These are phyloP conservation scores for Salvelinus fontinalis DNA, from an alignment of 2,113 vertebrate species.

Conservation along the genomic window DNA sequence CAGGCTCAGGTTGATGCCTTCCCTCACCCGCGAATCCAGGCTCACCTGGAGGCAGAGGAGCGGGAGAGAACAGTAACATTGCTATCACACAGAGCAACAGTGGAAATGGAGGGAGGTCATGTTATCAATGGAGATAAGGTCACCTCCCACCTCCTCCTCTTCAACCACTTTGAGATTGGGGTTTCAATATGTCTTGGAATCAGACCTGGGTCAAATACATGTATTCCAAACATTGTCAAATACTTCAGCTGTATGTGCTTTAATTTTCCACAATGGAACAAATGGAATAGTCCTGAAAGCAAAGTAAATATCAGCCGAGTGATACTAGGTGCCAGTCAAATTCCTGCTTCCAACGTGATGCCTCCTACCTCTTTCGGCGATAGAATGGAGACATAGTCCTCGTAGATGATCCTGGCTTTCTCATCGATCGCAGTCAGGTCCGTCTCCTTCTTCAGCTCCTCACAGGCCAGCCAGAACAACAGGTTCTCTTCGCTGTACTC, in stretches of 20 bases:
- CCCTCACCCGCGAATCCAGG: conserved; percentile 93
- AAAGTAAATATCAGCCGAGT: no score
- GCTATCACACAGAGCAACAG: background rate
- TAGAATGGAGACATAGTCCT: conserved; percentile 98
- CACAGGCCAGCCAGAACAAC: conserved; percentile 97
- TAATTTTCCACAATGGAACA: no score
- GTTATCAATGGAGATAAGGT: background rate
- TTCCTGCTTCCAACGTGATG: background rate
- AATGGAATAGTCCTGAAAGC: no score
- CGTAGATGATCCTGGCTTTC: conserved; percentile 94
- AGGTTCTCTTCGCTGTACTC: conserved; percentile 99
- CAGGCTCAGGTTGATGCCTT: conserved; percentile 92
- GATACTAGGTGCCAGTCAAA: background rate
- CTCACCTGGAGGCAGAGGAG: conserved; percentile 81
- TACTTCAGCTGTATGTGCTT: no score
- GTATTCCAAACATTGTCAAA: no score
- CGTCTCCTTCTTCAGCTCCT: conserved; percentile 92
- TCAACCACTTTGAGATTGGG: no score
- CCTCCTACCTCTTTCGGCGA: conserved; percentile 96
- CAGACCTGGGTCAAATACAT: no score
- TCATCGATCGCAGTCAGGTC: conserved; percentile 85
- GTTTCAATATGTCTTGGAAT: no score
- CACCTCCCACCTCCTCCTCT: no score
- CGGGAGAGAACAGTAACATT: background rate
- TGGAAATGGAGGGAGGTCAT: background rate